phyloP scores from a whole-genome alignment of 1,140 invertebrate genomes.

The Drosophila ananassae region DNA sequence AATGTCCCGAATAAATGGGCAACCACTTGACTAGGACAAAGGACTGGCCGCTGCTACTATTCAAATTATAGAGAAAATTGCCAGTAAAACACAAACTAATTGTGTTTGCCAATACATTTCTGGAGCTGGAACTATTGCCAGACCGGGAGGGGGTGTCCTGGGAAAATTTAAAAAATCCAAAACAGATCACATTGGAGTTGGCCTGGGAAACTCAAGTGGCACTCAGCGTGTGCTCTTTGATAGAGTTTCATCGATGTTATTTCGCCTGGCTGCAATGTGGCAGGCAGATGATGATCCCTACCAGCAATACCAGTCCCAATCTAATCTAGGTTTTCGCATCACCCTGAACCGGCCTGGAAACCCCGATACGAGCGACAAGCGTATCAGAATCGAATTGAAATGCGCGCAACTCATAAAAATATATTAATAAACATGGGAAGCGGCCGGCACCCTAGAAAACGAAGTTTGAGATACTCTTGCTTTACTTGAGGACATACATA shows the following conservation, averaged over 20 bases:
- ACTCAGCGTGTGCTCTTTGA: slow-evolving; percentile 39
- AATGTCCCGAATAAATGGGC: slow-evolving; percentile 49
- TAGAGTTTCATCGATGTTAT: slow-evolving; percentile 18
- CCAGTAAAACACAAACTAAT: slow-evolving; percentile 75
- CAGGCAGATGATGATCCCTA: slow-evolving; percentile 56
- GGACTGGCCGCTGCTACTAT: slow-evolving; percentile 59
- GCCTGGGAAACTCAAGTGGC: slow-evolving; percentile 75
- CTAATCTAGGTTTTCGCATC: slow-evolving; percentile 38
- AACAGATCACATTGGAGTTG: slow-evolving; percentile 32
- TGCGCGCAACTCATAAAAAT: slow-evolving; percentile 66
- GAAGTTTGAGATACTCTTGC: slow-evolving; percentile 17
- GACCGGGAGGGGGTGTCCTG: slow-evolving; percentile 43
- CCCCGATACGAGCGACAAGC: slow-evolving; percentile 54
- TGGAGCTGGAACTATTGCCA: not conserved
- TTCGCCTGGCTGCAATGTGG: slow-evolving; percentile 63
- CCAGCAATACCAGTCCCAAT: slow-evolving; percentile 23
- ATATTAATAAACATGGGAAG: slow-evolving; percentile 22
- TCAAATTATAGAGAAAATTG: slow-evolving; percentile 79
- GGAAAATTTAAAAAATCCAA: slow-evolving; percentile 18
- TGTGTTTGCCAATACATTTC: slow-evolving; percentile 51
- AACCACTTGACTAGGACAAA: slow-evolving; percentile 67
- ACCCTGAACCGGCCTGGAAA: slow-evolving; percentile 46
- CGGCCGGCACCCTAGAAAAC: not conserved
- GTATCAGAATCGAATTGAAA: slow-evolving; percentile 73
- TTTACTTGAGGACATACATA: not conserved